phyloP scores from a whole-genome alignment of 2,797 vertebrate genomes.

The Rhinogobio ventralis region DNA sequence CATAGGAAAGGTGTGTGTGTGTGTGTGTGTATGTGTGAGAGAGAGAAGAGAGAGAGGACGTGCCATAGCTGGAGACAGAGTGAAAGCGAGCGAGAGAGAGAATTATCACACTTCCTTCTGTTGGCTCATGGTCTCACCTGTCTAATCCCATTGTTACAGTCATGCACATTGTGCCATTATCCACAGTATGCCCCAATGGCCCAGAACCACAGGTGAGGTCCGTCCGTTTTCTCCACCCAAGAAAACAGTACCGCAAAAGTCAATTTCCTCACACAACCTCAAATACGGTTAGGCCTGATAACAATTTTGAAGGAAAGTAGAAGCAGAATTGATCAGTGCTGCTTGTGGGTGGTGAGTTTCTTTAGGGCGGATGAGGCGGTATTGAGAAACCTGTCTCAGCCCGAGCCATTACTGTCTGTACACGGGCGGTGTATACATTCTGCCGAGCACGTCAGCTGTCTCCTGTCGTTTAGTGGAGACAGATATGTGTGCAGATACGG shows the following conservation, averaged over 20 bases:
- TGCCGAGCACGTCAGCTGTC: constrained; percentile 53
- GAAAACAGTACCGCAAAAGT: constrained; percentile 20
- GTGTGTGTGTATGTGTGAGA: background rate
- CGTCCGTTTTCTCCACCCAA: constrained; percentile 4
- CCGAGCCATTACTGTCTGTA: constrained; percentile 23
- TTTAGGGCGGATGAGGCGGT: background rate
- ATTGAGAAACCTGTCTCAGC: constrained; percentile 31
- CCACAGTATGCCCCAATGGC: constrained; percentile 27
- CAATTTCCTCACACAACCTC: constrained; percentile 36
- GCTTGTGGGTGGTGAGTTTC: background rate
- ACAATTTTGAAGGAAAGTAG: constrained; percentile 17
- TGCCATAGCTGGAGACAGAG: background rate
- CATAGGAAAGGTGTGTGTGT: constrained; percentile 13
- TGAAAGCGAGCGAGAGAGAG: constrained; percentile 23
- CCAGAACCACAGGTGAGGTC: constrained; percentile 25
- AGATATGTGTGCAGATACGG: constrained; percentile 37
- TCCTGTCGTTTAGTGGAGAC: constrained; percentile 49
- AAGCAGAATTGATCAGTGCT: constrained; percentile 37
- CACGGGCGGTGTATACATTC: constrained; percentile 33
- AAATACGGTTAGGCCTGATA: constrained; percentile 22
- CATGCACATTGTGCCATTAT: constrained; percentile 53
- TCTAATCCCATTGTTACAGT: constrained; percentile 46
- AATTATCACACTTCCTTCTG: constrained; percentile 26
- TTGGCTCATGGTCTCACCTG: constrained; percentile 34
- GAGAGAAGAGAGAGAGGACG: background rate